Conservation (phyloP, 2,888 invertebrate species). For the Himalopsyche kuldschensis region DNA sequence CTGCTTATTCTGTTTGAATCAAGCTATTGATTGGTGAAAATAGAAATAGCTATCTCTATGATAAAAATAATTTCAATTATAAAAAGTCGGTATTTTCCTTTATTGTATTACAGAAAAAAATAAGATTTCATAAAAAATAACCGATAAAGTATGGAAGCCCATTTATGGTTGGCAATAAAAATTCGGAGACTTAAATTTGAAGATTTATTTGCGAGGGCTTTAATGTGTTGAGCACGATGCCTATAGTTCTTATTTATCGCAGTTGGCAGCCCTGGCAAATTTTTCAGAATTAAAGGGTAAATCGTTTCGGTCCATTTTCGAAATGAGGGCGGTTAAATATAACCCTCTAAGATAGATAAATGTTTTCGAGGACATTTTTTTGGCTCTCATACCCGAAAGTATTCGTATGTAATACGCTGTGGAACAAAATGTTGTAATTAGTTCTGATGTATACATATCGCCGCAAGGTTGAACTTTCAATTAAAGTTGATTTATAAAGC, state of each 20-base stretch:
- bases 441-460: neutral
- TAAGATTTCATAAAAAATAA: no score
- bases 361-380: neutral
- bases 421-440: neutral
- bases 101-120: no score
- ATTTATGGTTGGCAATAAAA: no score
- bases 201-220: neutral
- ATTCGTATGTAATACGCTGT: neutral
- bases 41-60: no score
- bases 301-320: conserved; percentile 2
- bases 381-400: neutral
- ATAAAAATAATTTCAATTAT: no score
- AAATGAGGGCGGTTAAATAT: conserved; percentile 1
- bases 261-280: conserved; percentile 24
- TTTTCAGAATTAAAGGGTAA: conserved; percentile 3
- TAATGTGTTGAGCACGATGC: conserved; percentile 8
- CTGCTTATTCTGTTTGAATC: no score
- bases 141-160: no score
- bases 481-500: no score
- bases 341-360: neutral
- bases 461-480: no score
- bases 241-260: conserved; percentile 29
- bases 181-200: neutral
- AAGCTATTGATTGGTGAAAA: no score
- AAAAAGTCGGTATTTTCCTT: no score